Evolutionary conservation across 2,113 vertebrate genomes (phyloP).

Genomic region (Triplophysa siluroides): DNA sequence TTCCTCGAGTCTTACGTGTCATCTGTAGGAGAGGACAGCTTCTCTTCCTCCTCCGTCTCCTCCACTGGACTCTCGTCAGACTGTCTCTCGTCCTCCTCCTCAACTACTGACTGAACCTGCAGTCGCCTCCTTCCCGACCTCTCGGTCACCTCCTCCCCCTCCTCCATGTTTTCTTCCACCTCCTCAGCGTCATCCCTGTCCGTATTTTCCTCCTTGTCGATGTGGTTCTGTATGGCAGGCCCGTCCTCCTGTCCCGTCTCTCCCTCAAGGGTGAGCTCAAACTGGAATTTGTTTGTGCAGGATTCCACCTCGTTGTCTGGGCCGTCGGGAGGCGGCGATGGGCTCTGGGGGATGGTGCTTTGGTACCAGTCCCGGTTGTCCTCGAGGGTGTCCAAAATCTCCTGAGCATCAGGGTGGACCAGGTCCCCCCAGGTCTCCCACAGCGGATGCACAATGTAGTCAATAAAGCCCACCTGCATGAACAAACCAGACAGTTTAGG

Average conservation of each 20-base stretch:
- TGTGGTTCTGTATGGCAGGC: slow-evolving; percentile 64
- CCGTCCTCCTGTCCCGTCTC: slow-evolving; percentile 51
- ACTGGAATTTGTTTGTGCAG: slow-evolving; percentile 77
- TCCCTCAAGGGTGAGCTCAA: slow-evolving; percentile 73
- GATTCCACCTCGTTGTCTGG: slow-evolving; percentile 72
- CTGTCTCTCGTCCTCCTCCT: slow-evolving; percentile 71
- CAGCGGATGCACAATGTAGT: slow-evolving; percentile 91
- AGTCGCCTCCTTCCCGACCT: slow-evolving; percentile 60
- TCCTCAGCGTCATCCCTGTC: slow-evolving; percentile 59
- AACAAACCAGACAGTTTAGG: slow-evolving; percentile 25
- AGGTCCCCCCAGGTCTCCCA: slow-evolving; percentile 95
- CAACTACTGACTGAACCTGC: slow-evolving; percentile 61
- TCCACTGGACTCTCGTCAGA: slow-evolving; percentile 76
- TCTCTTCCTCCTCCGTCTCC: slow-evolving; percentile 72
- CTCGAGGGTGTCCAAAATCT: slow-evolving; percentile 89
- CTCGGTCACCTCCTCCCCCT: slow-evolving; percentile 60
- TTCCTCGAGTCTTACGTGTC: slow-evolving; percentile 70
- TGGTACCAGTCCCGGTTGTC: slow-evolving; percentile 96
- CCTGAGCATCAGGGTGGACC: slow-evolving; percentile 90
- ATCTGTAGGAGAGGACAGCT: slow-evolving; percentile 75
- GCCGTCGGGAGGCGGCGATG: slow-evolving; percentile 77
- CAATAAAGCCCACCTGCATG: slow-evolving; percentile 89
- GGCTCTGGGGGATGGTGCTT: slow-evolving; percentile 88
- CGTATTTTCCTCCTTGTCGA: slow-evolving; percentile 58
- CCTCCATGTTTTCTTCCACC: slow-evolving; percentile 34